Base-by-base conservation (phyloP, 2,888 invertebrate genomes). In the Panzeria rudis region DNA sequence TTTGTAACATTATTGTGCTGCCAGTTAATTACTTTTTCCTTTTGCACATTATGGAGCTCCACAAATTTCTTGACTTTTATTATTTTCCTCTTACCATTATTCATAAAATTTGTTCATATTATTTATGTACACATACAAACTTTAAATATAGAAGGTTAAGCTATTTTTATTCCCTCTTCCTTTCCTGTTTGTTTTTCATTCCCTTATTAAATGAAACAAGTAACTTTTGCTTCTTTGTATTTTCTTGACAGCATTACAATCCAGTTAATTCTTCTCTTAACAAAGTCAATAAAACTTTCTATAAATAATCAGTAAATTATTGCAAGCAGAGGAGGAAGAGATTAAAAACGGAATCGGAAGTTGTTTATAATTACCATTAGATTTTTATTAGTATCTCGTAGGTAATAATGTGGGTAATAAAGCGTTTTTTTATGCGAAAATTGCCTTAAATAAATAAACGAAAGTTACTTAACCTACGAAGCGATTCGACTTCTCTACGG, bases 331-430 rank as follows among this genome's bases (percentile, higher is more conserved):
- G 32, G 32, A 17, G 17, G 23, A 44, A 76, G 41, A 32, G 29
- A 62, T 54, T 35, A 32, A 44, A 71, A 62, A 56, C 44, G 62
- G 44, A 79, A 79, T 44, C 52, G 32, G 62, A 47, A 79, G 71
- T 72, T 29, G 17, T 54, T 17, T 72, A 47, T 47, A 72, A 64
- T 72, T 64, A 64, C 3, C 54, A 71, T 54, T 52, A 62, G 61
- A 8, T 72, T 72, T 71, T 79, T 47, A 44, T 54, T 32, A 50
- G 29, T n/a, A 15, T 29, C n/a, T 71, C 15, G 23, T 11, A 50
- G 20, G 32, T n/a, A 23, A 38, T 1, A 41, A 25, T 79, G 15
- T 54, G 29, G 54, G 23, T 50, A 71, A 71, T 41, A 15, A 29
- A 32, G 71, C 41, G 69, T 25, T 52, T 44, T 23, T 17, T 20